These are phyloP conservation scores for Phorcus lineatus DNA, from an alignment of 2,888 invertebrate species.

Conservation along the genomic window DNA sequence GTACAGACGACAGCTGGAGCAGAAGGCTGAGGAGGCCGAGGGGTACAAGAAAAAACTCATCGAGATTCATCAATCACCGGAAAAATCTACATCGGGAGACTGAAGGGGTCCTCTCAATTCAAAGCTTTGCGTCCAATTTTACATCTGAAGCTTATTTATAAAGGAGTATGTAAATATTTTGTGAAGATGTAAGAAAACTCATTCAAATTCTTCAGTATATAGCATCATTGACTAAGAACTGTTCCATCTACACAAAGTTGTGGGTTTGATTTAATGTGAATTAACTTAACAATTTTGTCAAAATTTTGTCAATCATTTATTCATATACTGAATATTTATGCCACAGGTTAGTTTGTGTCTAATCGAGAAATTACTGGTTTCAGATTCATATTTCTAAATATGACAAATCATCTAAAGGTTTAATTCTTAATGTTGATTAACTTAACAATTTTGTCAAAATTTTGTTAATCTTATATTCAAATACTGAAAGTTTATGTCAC, in stretches of 20 bases:
- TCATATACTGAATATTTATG: too few relatives aligned
- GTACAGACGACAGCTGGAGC: conserved; percentile 64
- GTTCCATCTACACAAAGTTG: neutral
- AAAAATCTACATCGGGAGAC: neutral
- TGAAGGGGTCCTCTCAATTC: neutral
- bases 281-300: too few relatives aligned
- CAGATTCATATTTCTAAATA: too few relatives aligned
- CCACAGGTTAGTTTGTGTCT: too few relatives aligned
- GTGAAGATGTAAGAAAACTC: neutral
- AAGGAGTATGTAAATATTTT: neutral
- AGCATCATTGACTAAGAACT: neutral
- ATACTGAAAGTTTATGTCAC: too few relatives aligned
- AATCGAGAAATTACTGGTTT: too few relatives aligned
- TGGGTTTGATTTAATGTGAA: neutral
- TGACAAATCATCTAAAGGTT: too few relatives aligned
- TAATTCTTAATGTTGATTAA: too few relatives aligned
- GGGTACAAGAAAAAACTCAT: conserved; percentile 65
- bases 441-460: too few relatives aligned
- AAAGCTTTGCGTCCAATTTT: neutral
- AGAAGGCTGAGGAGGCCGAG: conserved; percentile 66
- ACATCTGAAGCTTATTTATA: neutral
- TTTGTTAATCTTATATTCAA: too few relatives aligned
- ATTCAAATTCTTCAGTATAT: neutral
- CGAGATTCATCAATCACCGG: conserved; percentile 34
- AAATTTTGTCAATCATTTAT: too few relatives aligned